Percentiles rank a stretch among this genome's conserved stretches.
Evolutionary conservation across 2,113 vertebrate species (phyloP).

Genomic region (Fukomys damarensis): DNA sequence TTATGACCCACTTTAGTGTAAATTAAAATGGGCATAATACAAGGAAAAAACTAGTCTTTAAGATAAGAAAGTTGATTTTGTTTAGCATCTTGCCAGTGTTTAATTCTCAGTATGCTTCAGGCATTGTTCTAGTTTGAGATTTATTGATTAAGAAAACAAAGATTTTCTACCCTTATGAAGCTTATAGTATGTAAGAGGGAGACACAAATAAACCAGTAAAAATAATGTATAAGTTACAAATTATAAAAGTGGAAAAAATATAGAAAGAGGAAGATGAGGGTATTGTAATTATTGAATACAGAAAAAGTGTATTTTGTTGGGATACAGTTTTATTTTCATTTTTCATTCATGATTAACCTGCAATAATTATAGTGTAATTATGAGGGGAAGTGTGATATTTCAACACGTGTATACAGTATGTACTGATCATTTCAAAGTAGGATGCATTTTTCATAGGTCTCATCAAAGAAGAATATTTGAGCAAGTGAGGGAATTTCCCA

Average conservation of each 20-base stretch:
- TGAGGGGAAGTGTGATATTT: not conserved
- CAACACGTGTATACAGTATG: not conserved
- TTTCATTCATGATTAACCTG: not conserved
- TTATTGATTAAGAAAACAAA: not conserved
- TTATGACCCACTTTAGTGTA: not conserved
- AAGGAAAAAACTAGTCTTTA: not conserved
- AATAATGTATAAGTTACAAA: constrained; percentile 5
- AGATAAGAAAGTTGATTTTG: not conserved
- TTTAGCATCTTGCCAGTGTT: not conserved
- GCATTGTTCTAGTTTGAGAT: not conserved
- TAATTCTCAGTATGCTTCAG: constrained; percentile 35
- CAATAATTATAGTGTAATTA: not conserved
- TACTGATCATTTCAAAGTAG: not conserved
- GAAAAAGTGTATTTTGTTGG: not conserved
- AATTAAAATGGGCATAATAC: not conserved
- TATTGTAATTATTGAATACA: not conserved
- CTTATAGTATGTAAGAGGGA: constrained; percentile 7
- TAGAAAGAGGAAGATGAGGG: not conserved
- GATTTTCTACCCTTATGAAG: not conserved
- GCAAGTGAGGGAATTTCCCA: not conserved
- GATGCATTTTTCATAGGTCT: not conserved
- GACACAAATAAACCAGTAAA: not conserved
- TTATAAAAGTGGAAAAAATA: not conserved
- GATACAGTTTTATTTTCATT: not conserved
- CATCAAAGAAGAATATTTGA: not conserved